Evolutionary conservation across 2,888 invertebrate species (phyloP).

Genomic region (Orthosia gothica): DNA sequence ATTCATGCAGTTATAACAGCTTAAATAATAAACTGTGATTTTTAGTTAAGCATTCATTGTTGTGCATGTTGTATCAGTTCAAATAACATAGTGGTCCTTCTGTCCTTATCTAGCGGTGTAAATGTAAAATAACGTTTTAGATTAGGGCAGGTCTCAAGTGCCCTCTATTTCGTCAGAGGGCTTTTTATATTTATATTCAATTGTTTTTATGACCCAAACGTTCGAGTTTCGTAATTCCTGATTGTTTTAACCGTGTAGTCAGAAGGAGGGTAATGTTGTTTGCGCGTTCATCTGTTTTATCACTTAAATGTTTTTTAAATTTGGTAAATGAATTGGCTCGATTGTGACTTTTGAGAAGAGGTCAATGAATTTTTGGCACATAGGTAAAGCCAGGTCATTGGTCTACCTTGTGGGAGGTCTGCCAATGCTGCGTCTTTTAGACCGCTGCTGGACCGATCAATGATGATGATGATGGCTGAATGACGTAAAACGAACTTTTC

Average conservation of each 20-base stretch:
- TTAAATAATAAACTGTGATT: too few species aligned
- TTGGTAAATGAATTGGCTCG: background rate
- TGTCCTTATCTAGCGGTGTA: background rate
- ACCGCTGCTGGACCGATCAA: too few species aligned
- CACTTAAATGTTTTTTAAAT: conserved; percentile 35
- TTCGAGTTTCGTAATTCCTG: conserved; percentile 45
- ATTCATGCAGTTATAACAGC: too few species aligned
- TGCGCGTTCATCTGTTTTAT: conserved; percentile 39
- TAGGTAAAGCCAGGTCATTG: background rate
- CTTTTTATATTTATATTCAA: conserved; percentile 49
- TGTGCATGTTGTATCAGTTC: too few species aligned
- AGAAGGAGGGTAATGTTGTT: conserved; percentile 32
- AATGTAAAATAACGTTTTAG: conserved; percentile 3
- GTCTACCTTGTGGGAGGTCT: background rate
- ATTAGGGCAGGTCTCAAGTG: conserved; percentile 67
- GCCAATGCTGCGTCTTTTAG: too few species aligned
- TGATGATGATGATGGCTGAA: too few species aligned
- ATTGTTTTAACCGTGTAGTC: conserved; percentile 35
- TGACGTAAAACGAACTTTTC: background rate
- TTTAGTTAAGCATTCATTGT: too few species aligned
- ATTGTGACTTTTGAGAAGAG: conserved; percentile 6
- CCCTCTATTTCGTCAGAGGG: conserved; percentile 39
- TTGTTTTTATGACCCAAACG: conserved; percentile 51
- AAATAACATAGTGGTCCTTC: conserved; percentile 22
- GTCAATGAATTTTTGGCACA: conserved; percentile 3